Conservation (phyloP, 2,797 vertebrate species). For the Sebastes paucispinis region DNA sequence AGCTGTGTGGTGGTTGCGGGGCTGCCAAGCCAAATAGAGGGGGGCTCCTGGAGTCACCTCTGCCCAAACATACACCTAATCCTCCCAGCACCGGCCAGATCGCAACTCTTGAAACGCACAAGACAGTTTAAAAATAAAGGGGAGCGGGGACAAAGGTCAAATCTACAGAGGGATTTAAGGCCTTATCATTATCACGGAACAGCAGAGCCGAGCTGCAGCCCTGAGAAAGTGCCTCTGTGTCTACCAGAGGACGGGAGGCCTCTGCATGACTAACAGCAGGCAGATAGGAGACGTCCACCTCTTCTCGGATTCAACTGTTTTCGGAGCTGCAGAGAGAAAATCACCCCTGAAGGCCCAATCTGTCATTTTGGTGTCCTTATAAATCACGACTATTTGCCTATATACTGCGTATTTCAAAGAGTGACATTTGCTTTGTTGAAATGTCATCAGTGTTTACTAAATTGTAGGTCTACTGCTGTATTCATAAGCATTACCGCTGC, state of each 20-base stretch:
- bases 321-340: neutral
- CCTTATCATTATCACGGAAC: conserved; percentile 86
- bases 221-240: conserved; percentile 66
- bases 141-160: conserved; percentile 84
- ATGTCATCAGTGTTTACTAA: neutral
- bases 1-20: conserved; percentile 63
- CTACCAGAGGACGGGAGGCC: conserved; percentile 56
- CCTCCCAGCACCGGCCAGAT: conserved; percentile 84
- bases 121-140: conserved; percentile 84
- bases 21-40: conserved; percentile 74
- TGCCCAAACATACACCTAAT: conserved; percentile 94
- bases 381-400: neutral
- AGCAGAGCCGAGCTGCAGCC: conserved; percentile 82
- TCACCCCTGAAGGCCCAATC: neutral
- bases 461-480: neutral
- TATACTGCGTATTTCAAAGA: neutral
- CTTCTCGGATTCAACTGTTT: neutral
- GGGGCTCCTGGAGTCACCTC: conserved; percentile 88
- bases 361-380: neutral
- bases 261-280: conserved; percentile 37
- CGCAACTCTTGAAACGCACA: conserved; percentile 79
- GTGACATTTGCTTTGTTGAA: neutral
- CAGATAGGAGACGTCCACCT: neutral
- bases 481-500: neutral
- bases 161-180: conserved; percentile 86